phyloP scores from a whole-genome alignment of 2,888 invertebrate species.

The Acleris laterana region DNA sequence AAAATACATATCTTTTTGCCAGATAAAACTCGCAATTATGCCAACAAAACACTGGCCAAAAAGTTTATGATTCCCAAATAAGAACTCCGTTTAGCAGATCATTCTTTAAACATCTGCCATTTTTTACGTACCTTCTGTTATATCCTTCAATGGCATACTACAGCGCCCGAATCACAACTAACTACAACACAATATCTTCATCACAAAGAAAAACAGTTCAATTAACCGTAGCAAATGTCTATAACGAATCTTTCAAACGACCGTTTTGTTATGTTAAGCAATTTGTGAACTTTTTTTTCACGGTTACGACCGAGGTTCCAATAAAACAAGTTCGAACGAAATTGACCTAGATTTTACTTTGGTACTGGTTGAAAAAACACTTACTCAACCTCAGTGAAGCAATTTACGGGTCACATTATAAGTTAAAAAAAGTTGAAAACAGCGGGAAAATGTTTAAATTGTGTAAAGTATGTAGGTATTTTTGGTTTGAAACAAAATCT shows the following conservation, averaged over 20 bases:
- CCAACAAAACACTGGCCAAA: too few species aligned
- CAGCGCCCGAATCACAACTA: background rate
- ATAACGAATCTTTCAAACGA: background rate
- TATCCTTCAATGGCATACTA: conserved; percentile 16
- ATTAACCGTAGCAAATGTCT: background rate
- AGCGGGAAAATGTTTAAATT: too few species aligned
- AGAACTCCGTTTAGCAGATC: too few species aligned
- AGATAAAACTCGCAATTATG: too few species aligned
- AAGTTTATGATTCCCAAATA: too few species aligned
- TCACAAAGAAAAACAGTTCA: background rate
- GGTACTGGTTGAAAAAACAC: too few species aligned
- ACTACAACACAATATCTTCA: background rate
- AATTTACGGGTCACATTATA: too few species aligned
- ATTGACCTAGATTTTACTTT: conserved; percentile 15
- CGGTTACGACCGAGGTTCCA: conserved; percentile 5
- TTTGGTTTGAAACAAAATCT: too few species aligned
- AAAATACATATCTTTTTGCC: too few species aligned
- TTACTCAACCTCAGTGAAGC: too few species aligned
- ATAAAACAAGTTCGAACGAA: conserved; percentile 12
- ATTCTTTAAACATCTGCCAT: background rate
- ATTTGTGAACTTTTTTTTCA: conserved; percentile 7
- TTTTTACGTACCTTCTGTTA: conserved; percentile 14
- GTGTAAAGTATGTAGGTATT: too few species aligned
- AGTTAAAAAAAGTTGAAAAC: too few species aligned
- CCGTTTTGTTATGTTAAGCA: background rate